Base-by-base conservation (phyloP, 2,888 invertebrate genomes). In the Allygus modestus region DNA sequence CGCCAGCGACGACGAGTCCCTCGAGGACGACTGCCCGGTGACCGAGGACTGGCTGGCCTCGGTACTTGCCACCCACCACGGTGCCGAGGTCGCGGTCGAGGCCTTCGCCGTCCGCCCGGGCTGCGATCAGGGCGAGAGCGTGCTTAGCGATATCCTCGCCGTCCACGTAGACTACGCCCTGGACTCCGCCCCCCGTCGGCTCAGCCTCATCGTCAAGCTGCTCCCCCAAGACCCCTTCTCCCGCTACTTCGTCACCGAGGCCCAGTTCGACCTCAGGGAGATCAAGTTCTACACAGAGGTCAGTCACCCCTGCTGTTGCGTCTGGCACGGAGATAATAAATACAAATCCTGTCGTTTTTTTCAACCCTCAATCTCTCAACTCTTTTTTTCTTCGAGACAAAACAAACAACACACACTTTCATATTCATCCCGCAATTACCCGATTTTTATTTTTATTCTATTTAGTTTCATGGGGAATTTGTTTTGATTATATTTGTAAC, bases 271-370 rank as follows among this genome's bases (percentile, higher is more conserved):
- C 90, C 93, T 96, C 5, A 92, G 96, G 85, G 96, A 96, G 91
- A 96, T 96, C 88, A 93, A 95, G 87, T 96, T 96, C 91, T 96
- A 96, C 89, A 96, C 95, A 0, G 94, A 95, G 92, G 94, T 96
- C 88, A 93, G 89, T 71, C 41, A 15, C 11, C 37, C 4, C 75
- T 9, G n/a, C 43, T 33, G 2, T 54, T 5, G 5, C 54, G n/a
- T 5, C 54, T 54, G 54, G 2, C 17, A 4, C 17, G 54, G 2
- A 2, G 23, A 54, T 12, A 61, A 61, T 28, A 28, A 61, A 61
- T 11, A 28, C 28, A 23, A 61, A 1, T 51, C n/a, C 17, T 17
- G 51, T 7, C 37, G 37, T 37, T 37, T 37, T 51, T 51, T 51
- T 17, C 1, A 51, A n/a, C 51, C 51, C 51, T 51, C n/a, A 17